Evolutionary conservation across 1,140 invertebrate species (phyloP), one percentile per base, ranked within the genome.

Genomic region (Heliconius hermathena): DNA sequence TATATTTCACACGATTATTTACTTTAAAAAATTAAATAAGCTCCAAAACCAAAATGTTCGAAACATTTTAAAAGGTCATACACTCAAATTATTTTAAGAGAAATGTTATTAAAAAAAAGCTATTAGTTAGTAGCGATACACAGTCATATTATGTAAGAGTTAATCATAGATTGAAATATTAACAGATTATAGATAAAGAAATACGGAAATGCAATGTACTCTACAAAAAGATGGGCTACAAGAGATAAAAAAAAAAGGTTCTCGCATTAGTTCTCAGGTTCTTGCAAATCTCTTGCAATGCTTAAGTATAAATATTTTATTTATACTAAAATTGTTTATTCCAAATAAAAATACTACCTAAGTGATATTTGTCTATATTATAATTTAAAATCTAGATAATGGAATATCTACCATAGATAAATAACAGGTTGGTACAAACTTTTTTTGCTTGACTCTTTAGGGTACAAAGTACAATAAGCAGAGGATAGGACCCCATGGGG

Each of bases 191-290:
- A 52, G 49, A 52, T 81, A 82, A 82, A 84, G 78, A 87, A 83
- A 85, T 81, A 74, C 83, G 89, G 89, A 90, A 89, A 91, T 90
- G 88, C 89, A 89, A 90, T 91, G 87, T 87, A 87, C 85, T 88
- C 82, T 83, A 83, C 83, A 83, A 73, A 81, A 66, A 83, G 70
- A 73, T 75, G 76, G 70, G 74, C 72, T 81, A 80, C 60, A 66
- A 66, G 60, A 66, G 60, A 66, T 29, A 66, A 81, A 82, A 73
- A 82, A 73, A 66, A 77, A 78, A 78, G 72, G 72, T 83, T 82
- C 83, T 84, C 84, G 81, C 85, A 85, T 84, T 52, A 22, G 81
- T 83, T 80, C 60, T 13, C 9, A 26, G 3, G 60, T 66, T 66
- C 60, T 66, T 57, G 54, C 54, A 57, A 57, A 57, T 57, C 8